A percentile compares a stretch with the other conserved stretches of the same genome.
Conservation (phyloP, 2,888 invertebrate species). For the Tortrix viridana region DNA sequence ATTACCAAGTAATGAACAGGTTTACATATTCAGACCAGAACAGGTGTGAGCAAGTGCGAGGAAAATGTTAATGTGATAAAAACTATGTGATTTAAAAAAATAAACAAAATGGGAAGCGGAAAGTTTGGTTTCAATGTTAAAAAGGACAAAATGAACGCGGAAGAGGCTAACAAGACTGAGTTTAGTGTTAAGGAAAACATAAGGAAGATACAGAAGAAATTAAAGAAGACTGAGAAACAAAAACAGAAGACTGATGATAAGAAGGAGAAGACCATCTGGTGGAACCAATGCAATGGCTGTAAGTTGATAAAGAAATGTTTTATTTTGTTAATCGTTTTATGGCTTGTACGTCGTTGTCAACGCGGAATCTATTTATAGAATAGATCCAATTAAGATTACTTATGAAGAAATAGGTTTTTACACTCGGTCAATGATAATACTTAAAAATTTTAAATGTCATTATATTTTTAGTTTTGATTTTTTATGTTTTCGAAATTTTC, state of each 20-base stretch:
- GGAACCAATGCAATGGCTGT: conserved; percentile 80
- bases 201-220: conserved; percentile 76
- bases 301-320: conserved; percentile 50
- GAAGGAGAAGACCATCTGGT: conserved; percentile 80
- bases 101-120: conserved; percentile 75
- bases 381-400: too few relatives aligned
- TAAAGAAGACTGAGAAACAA: conserved; percentile 79
- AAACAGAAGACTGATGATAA: conserved; percentile 75
- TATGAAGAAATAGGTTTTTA: too few relatives aligned
- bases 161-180: conserved; percentile 67
- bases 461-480: too few relatives aligned
- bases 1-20: conserved; percentile 52
- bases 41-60: conserved; percentile 53
- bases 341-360: too few relatives aligned
- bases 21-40: conserved; percentile 52
- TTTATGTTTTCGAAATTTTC: too few relatives aligned
- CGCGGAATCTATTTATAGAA: too few relatives aligned
- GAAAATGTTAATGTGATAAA: conserved; percentile 57
- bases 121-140: conserved; percentile 72
- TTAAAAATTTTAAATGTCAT: too few relatives aligned
- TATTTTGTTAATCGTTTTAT: neutral
- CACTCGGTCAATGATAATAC: too few relatives aligned
- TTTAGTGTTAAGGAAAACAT: conserved; percentile 80
- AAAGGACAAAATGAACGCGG: conserved; percentile 73
- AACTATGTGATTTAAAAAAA: conserved; percentile 57